A percentile compares a stretch with the other conserved stretches of the same genome.
phyloP scores from a whole-genome alignment of 2,888 invertebrate genomes.

The Rhorus exstirpatorius region DNA sequence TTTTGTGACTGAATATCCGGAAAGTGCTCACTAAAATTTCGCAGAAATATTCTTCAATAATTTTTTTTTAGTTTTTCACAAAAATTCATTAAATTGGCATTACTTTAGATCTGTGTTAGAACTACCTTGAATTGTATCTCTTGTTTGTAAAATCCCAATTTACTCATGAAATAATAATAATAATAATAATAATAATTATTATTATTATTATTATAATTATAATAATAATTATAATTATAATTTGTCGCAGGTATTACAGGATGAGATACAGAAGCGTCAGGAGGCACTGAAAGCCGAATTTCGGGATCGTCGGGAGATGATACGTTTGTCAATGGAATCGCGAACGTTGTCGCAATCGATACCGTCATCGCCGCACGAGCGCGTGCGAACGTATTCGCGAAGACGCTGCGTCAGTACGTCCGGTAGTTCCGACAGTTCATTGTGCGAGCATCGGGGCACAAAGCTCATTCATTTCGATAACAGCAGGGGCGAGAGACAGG shows the following conservation, averaged over 20 bases:
- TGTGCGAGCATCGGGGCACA: slow-evolving; percentile 88
- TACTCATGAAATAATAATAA: no score
- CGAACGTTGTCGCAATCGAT: slow-evolving; percentile 78
- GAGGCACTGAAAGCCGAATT: slow-evolving; percentile 92
- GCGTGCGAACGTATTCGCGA: slow-evolving; percentile 80
- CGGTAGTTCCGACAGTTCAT: slow-evolving; percentile 87
- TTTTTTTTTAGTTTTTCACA: no score
- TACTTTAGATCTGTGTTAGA: no score
- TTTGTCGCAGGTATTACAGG: slow-evolving; percentile 89
- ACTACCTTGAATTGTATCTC: no score
- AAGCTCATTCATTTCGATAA: slow-evolving; percentile 87
- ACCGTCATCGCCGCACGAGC: slow-evolving; percentile 83
- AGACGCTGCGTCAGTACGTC: slow-evolving; percentile 87
- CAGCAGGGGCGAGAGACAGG: slow-evolving; percentile 88
- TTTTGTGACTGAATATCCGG: no score
- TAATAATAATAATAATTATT: no score
- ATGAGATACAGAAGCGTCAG: slow-evolving; percentile 92
- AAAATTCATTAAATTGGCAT: no score
- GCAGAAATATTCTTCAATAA: no score
- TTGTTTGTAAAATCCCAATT: no score
- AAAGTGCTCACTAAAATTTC: no score
- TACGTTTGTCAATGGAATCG: slow-evolving; percentile 75
- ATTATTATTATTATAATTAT: no score
- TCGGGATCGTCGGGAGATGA: slow-evolving; percentile 86
- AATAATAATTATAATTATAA: no score